Percentiles rank a stretch among this genome's conserved stretches.
These are phyloP conservation scores for Bambusicola thoracicus DNA, from an alignment of 2,113 vertebrate species.

Conservation along the genomic window DNA sequence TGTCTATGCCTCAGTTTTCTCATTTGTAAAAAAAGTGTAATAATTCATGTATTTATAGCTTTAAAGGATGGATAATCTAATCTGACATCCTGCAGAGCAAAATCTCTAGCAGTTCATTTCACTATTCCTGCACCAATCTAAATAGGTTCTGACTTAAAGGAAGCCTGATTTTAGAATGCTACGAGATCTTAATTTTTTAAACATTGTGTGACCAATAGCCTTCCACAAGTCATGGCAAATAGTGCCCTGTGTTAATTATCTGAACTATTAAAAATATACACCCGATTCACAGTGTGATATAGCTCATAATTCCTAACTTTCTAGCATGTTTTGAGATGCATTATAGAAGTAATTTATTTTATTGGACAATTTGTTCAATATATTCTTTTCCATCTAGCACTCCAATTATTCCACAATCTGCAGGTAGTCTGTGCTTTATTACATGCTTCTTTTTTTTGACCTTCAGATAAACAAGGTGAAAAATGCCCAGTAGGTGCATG, in stretches of 20 bases:
- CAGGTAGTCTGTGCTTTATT: not conserved
- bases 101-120: conserved; percentile 54
- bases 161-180: conserved; percentile 15
- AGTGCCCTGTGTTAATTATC: not conserved
- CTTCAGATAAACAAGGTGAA: not conserved
- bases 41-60: conserved; percentile 68
- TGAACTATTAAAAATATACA: not conserved
- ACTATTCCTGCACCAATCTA: not conserved
- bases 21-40: conserved; percentile 69
- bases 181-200: conserved; percentile 9
- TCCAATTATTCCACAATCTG: not conserved
- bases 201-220: not conserved
- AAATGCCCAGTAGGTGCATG: not conserved
- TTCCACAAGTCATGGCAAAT: conserved; percentile 2
- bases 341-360: conserved; percentile 1
- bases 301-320: not conserved
- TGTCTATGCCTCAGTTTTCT: conserved; percentile 66
- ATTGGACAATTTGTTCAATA: not conserved
- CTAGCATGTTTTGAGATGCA: not conserved
- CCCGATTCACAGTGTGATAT: not conserved
- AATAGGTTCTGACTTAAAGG: not conserved
- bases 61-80: conserved; percentile 65
- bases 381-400: not conserved
- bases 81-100: conserved; percentile 53
- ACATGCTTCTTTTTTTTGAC: not conserved